phyloP scores from a whole-genome alignment of 2,797 vertebrate genomes.

The Todus mexicanus region DNA sequence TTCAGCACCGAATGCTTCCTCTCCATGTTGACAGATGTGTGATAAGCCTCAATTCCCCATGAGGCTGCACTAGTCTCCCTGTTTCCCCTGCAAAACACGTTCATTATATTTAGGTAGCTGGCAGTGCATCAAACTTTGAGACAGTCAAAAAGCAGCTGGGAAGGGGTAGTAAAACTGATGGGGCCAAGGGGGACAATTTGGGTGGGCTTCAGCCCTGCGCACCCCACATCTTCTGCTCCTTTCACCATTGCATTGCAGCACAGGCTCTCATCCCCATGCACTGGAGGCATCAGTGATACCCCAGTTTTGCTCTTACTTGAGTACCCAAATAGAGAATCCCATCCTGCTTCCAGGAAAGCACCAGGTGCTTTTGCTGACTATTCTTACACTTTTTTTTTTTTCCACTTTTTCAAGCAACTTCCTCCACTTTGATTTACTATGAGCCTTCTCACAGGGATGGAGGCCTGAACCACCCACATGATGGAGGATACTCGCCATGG shows the following conservation, averaged over 20 bases:
- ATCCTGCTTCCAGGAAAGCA: background rate
- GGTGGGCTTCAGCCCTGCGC: background rate
- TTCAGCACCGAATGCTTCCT: background rate
- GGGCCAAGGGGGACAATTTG: background rate
- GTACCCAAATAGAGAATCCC: background rate
- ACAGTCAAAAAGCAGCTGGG: background rate
- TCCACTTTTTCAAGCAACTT: background rate
- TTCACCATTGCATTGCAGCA: accelerated
- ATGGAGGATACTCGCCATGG: accelerated
- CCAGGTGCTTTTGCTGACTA: background rate
- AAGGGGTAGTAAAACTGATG: background rate
- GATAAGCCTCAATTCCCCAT: background rate
- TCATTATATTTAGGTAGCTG: background rate
- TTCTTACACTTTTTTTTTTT: background rate
- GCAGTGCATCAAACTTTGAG: background rate
- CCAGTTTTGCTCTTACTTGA: accelerated
- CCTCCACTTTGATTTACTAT: background rate
- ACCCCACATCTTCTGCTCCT: background rate
- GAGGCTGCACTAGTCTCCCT: background rate
- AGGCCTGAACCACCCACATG: background rate
- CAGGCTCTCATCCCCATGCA: background rate
- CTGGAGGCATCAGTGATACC: accelerated
- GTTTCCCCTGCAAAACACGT: background rate
- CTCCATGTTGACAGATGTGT: accelerated
- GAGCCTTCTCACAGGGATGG: background rate